Evolutionary conservation across 35 echinoderm and acorn worm species (phyloP).

Genomic region (Lytechinus variegatus): DNA sequence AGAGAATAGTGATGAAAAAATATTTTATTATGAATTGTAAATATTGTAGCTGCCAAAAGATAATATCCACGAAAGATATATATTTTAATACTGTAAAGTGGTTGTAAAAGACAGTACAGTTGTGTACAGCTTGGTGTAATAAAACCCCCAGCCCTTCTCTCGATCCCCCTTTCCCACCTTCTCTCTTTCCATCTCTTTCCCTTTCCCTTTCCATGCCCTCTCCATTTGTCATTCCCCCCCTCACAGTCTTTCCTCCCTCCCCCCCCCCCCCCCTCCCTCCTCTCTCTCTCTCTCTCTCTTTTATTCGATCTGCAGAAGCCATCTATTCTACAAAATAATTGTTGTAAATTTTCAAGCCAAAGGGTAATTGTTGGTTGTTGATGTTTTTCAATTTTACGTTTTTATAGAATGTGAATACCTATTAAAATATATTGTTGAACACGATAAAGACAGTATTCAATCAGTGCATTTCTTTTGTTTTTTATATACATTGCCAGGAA

Average conservation of each 20-base stretch:
- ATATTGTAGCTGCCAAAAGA: not conserved
- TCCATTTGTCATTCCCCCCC: too few relatives aligned
- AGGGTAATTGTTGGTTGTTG: not conserved
- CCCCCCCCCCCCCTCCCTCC: not conserved
- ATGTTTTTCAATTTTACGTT: too few relatives aligned
- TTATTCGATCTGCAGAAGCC: rapidly evolving
- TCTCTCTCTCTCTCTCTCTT: not conserved
- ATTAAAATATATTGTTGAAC: not conserved
- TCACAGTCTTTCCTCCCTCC: too few relatives aligned
- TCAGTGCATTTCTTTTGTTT: not conserved
- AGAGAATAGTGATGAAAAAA: not conserved
- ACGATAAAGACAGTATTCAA: not conserved
- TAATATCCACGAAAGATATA: too few relatives aligned
- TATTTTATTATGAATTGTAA: not conserved
- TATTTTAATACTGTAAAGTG: too few relatives aligned
- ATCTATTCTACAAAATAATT: not conserved
- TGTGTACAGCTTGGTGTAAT: too few relatives aligned
- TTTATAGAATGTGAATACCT: not conserved
- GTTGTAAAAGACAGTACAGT: too few relatives aligned
- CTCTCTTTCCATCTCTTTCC: too few relatives aligned
- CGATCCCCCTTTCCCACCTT: too few relatives aligned
- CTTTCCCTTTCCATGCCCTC: too few relatives aligned
- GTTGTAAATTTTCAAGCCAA: not conserved
- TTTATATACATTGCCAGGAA: too few relatives aligned
- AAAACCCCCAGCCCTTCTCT: too few relatives aligned